Evolutionary conservation across 2,113 vertebrate genomes (phyloP), one percentile per base, ranked within the genome.

Genomic region (Coryphaenoides rupestris): DNA sequence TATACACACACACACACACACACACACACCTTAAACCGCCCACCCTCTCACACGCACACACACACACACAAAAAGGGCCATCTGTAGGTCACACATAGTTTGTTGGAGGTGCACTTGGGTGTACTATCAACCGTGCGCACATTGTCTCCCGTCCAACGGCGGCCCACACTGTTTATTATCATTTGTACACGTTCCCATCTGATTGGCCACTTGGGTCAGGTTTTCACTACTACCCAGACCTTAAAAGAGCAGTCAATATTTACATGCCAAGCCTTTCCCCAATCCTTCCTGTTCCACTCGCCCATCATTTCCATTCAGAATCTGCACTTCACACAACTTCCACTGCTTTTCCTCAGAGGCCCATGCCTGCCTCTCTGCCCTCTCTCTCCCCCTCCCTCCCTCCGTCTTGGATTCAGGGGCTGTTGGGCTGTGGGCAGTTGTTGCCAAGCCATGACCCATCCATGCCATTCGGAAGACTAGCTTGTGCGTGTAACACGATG

Each of bases 221-320:
- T 28, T 69, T 69, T 72, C 54, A 22, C 19, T 55, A 21, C 13
- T 7, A 40, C 33, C 54, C 58, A 55, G 57, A 74, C 60, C 67
- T 66, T 58, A 47, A 40, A 16, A 69, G 63, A 69, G 69, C 45
- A 7, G 60, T 60, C 72, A 64, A 23, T 58, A 59, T 87, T 89
- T 79, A 79, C 61, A 73, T 13, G 58, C 68, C 70, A 40, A n/a
- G 76, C 73, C 70, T 74, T 84, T 79, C 73, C 82, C 75, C 71
- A 64, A 63, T 68, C 69, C 81, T 90, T 90, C 88, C 88, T 85
- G 84, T 89, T 89, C 74, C 76, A 78, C 70, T 76, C 57, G 72
- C 50, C 79, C 70, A 78, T 85, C 84, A 88, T 89, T 89, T 88
- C 85, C 87, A 86, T 73, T 55, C 61, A 24, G 21, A 72, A 55